Evolutionary conservation across 2,888 invertebrate genomes (phyloP), one percentile per base, ranked within the genome.

Genomic region (Caenorhabditis sp.): DNA sequence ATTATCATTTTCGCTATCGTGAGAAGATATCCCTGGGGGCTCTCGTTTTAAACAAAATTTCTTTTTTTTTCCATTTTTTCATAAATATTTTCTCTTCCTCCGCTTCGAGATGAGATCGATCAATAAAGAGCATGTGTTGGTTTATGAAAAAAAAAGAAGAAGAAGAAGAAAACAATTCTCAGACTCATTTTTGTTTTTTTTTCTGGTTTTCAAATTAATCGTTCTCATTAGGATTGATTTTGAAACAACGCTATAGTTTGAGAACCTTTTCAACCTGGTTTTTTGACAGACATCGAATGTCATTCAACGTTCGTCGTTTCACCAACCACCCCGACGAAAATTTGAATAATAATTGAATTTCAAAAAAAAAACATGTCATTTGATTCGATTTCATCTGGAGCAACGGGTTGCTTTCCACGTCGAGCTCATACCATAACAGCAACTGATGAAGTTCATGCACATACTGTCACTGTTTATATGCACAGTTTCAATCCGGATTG

Each of bases 401-500:
- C 75, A n/a, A 72, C 70, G 49, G 78, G 77, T 57, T 75, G 77
- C 49, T 84, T 84, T 61, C 86, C 84, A 69, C 65, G 81, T 68
- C 82, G 84, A 17, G 81, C 84, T 6, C 77, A 84, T 37, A 83
- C 84, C 17, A 83, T 85, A 58, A 76, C 79, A 31, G 77, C 77
- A n/a, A 67, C 80, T 17, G 82, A 82, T 51, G 82, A 81, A 36
- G 79, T 78, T 26, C 84, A 84, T 58, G 73, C 76, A 0, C 75
- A 82, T 61, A 73, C 69, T 2, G 75, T 83, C 54, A 75, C 75
- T 21, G 83, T 87, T 10, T 87, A 81, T 64, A 72, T 87, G 67
- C 77, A 85, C 70, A 76, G 77, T 23, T 87, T 87, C 73, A 84
- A 86, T 62, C 85, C 86, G 12, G 83, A 83, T 36, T 60, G 63